Percentiles rank a stretch among this genome's conserved stretches.
Conservation (phyloP, 2,113 vertebrate genomes). For the Laticauda colubrina region DNA sequence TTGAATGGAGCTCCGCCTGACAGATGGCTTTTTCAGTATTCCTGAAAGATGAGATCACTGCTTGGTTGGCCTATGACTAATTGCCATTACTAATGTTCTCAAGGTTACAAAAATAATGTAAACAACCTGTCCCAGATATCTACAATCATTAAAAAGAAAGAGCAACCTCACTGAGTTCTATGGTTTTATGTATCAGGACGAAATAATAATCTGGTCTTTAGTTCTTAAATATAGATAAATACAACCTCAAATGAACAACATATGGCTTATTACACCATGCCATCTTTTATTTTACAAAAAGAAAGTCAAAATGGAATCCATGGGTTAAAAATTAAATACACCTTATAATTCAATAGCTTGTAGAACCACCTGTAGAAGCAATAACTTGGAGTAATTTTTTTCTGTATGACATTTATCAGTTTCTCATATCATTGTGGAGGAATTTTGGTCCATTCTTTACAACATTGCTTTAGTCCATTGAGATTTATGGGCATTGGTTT, state of each 20-base stretch:
- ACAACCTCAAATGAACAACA: not conserved
- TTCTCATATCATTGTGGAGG: not conserved
- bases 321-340: not conserved
- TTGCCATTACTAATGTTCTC: not conserved
- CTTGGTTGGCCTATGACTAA: not conserved
- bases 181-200: not conserved
- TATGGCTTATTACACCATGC: not conserved
- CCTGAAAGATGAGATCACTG: not conserved
- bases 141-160: not conserved
- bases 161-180: not conserved
- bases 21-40: not conserved
- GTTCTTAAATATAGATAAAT: not conserved
- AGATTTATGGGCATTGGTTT: not conserved
- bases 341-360: not conserved
- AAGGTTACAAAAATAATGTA: not conserved
- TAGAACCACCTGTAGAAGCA: not conserved
- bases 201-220: not conserved
- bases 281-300: not conserved
- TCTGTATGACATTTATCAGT: not conserved
- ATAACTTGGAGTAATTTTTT: not conserved
- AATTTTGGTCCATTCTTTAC: not conserved
- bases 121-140: not conserved
- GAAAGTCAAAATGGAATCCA: not conserved
- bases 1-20: too few species aligned
- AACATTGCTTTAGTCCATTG: not conserved